These are phyloP conservation scores for Penelope pileata DNA, from an alignment of 2,113 vertebrate genomes.

Conservation along the genomic window DNA sequence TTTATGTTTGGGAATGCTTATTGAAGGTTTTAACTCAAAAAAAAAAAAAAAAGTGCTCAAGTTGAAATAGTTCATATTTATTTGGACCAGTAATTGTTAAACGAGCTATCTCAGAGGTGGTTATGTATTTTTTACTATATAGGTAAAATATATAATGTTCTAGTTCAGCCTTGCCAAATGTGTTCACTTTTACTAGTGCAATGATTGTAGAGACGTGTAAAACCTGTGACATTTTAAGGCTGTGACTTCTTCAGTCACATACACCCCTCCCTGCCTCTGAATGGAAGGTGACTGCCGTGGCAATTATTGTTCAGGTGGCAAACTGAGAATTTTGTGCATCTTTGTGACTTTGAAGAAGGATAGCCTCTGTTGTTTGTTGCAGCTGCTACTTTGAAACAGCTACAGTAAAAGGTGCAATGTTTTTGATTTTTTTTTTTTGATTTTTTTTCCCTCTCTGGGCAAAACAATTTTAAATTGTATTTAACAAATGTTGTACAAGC, in stretches of 20 bases:
- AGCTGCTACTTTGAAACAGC: slow-evolving; percentile 22
- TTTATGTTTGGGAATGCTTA: slow-evolving; percentile 39
- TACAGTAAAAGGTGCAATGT: slow-evolving; percentile 47
- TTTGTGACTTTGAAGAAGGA: slow-evolving; percentile 29
- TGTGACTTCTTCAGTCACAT: slow-evolving; percentile 56
- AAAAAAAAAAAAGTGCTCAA: slow-evolving; percentile 28
- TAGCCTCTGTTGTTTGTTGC: not conserved
- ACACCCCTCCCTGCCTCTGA: not conserved
- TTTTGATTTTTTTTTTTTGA: not conserved
- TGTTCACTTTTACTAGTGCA: slow-evolving; percentile 58
- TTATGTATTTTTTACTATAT: slow-evolving; percentile 60
- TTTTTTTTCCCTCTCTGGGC: slow-evolving; percentile 36
- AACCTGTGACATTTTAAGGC: slow-evolving; percentile 65
- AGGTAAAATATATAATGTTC: slow-evolving; percentile 48
- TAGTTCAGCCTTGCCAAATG: slow-evolving; percentile 66
- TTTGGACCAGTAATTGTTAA: slow-evolving; percentile 65
- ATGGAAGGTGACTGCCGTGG: not conserved
- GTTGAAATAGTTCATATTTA: slow-evolving; percentile 36
- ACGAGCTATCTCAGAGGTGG: slow-evolving; percentile 39
- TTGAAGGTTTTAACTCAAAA: slow-evolving; percentile 54
- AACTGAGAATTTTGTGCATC: not conserved
- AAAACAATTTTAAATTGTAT: slow-evolving; percentile 62
- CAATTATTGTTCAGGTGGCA: slow-evolving; percentile 22
- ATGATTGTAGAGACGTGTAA: slow-evolving; percentile 63
- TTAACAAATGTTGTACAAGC: slow-evolving; percentile 54